Conservation (phyloP, 2,888 invertebrate genomes). For the Chironomus tentans region DNA sequence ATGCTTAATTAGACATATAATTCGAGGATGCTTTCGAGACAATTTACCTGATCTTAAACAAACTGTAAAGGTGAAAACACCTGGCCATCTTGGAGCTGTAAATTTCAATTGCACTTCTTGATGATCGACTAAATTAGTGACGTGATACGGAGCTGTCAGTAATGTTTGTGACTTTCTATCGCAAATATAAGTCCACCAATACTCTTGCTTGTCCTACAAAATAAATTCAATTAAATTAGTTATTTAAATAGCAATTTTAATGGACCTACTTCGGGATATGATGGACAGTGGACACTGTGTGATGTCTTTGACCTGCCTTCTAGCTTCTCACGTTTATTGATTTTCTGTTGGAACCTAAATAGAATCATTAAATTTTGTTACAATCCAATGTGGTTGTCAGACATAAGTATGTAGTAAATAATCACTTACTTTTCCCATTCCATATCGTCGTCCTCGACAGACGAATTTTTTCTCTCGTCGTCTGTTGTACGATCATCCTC, state of each 20-base stretch:
- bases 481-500: slow-evolving; percentile 44
- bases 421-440: slow-evolving; percentile 72
- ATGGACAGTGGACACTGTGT: slow-evolving; percentile 94
- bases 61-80: slow-evolving; percentile 85
- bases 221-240: slow-evolving; percentile 1
- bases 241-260: background rate
- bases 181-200: slow-evolving; percentile 99
- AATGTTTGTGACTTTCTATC: slow-evolving; percentile 88
- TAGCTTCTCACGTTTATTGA: slow-evolving; percentile 78
- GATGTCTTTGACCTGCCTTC: slow-evolving; percentile 92
- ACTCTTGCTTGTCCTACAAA: slow-evolving; percentile 80
- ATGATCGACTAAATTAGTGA: slow-evolving; percentile 80
- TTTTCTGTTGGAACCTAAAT: slow-evolving; percentile 65
- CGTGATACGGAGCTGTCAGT: slow-evolving; percentile 85
- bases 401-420: no score
- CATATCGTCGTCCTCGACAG: slow-evolving; percentile 64
- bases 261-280: slow-evolving; percentile 69
- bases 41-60: slow-evolving; percentile 68
- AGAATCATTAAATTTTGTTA: no score
- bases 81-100: slow-evolving; percentile 90
- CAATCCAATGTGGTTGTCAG: no score
- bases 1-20: background rate
- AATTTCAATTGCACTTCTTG: slow-evolving; percentile 94
- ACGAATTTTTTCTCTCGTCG: slow-evolving; percentile 52
- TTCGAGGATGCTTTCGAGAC: no score